phyloP scores from a whole-genome alignment of 2,797 vertebrate genomes.

The Enteromius viviparus region DNA sequence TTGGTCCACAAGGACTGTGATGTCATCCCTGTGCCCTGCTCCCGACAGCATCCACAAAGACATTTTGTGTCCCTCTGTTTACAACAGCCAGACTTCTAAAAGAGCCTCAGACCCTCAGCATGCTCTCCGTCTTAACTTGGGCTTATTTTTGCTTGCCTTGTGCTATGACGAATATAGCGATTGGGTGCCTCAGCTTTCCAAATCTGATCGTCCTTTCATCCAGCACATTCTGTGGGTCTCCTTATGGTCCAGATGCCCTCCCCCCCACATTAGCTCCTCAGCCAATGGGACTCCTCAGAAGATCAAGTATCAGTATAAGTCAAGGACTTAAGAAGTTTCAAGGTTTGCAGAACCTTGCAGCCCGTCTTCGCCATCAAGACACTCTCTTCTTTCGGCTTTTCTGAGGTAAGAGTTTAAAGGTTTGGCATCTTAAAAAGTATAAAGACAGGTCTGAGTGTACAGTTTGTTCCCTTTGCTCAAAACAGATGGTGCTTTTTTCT shows the following conservation, averaged over 20 bases:
- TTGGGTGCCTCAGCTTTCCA: constrained; percentile 78
- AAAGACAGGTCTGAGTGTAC: not conserved
- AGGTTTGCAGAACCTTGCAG: constrained; percentile 71
- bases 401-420: constrained; percentile 77
- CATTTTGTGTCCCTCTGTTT: constrained; percentile 23
- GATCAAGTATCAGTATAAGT: constrained; percentile 91
- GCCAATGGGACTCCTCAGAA: constrained; percentile 83
- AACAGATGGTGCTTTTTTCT: not conserved
- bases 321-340: constrained; percentile 73
- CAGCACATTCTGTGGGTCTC: constrained; percentile 77
- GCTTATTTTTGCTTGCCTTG: constrained; percentile 64
- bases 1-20: not conserved
- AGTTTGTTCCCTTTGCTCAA: not conserved
- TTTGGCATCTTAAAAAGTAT: constrained; percentile 1
- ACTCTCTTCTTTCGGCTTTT: constrained; percentile 74
- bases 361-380: constrained; percentile 77
- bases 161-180: constrained; percentile 86
- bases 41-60: constrained; percentile 5
- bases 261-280: constrained; percentile 58
- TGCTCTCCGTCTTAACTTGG: constrained; percentile 45
- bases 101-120: constrained; percentile 29
- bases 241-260: constrained; percentile 71
- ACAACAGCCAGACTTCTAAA: constrained; percentile 66
- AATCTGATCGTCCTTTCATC: constrained; percentile 78
- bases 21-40: not conserved